Percentiles rank a stretch among this genome's conserved stretches.
Conservation (phyloP, 2,113 vertebrate species). For the Nyctereutes procyonoides region DNA sequence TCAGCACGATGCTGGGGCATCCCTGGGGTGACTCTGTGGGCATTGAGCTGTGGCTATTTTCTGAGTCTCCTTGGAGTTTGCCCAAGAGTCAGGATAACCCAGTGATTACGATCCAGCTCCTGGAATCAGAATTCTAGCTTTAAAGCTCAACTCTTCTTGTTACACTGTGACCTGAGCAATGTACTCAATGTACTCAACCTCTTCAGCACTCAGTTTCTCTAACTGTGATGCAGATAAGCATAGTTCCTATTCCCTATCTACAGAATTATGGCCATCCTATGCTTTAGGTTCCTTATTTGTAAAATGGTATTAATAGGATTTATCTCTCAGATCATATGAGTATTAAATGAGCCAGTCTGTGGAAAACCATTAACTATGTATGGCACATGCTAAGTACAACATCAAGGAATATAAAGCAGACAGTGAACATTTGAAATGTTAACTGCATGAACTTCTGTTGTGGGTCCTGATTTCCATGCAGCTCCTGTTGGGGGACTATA, state of each 20-base stretch:
- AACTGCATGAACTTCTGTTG: not conserved
- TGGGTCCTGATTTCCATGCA: not conserved
- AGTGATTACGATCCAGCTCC: accelerated
- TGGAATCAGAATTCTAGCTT: not conserved
- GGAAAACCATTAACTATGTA: not conserved
- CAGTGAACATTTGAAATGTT: not conserved
- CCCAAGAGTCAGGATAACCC: accelerated
- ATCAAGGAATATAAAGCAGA: not conserved
- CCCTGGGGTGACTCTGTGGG: not conserved
- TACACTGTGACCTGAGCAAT: not conserved
- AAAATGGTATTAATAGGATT: not conserved
- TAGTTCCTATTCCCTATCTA: not conserved
- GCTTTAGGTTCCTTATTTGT: not conserved
- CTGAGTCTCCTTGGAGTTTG: not conserved
- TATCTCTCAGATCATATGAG: not conserved
- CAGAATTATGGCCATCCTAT: not conserved
- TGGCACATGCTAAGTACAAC: no score
- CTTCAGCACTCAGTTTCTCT: not conserved
- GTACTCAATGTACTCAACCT: not conserved
- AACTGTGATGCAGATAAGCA: not conserved
- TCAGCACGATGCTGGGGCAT: not conserved
- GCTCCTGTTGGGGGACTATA: not conserved
- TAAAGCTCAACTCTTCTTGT: not conserved
- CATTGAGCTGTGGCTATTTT: not conserved
- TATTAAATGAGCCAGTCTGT: not conserved